Percentiles rank a stretch among this genome's conserved stretches.
Evolutionary conservation across 2,797 vertebrate species (phyloP).

Genomic region (Rhyacichthys aspro): DNA sequence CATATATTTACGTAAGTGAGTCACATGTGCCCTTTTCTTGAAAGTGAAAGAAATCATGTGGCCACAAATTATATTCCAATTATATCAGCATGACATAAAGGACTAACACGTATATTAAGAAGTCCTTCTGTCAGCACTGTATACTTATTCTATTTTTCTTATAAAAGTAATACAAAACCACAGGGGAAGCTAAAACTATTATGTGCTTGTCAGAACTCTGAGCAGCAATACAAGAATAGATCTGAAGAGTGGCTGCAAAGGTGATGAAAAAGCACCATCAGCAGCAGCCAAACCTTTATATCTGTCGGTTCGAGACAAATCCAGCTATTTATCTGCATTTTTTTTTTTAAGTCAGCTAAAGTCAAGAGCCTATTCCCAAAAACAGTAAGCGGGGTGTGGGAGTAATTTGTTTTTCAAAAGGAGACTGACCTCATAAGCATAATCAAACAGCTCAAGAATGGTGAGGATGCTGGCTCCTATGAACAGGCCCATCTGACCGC

Average conservation of each 20-base stretch:
- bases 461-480: conserved; percentile 98
- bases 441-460: conserved; percentile 97
- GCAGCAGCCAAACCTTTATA: conserved; percentile 21
- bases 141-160: conserved; percentile 20
- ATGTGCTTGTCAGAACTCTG: conserved; percentile 37
- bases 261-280: conserved; percentile 47
- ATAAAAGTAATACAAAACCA: conserved; percentile 28
- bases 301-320: background rate
- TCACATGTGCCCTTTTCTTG: too few relatives aligned
- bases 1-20: too few relatives aligned
- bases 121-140: conserved; percentile 19
- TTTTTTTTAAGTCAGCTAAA: background rate
- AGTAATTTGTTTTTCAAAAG: conserved; percentile 11
- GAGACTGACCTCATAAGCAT: conserved; percentile 90
- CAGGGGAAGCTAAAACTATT: conserved; percentile 25
- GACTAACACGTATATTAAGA: conserved; percentile 9
- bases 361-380: too few relatives aligned
- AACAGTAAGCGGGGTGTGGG: background rate
- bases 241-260: conserved; percentile 26
- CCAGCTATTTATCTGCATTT: conserved; percentile 6
- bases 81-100: conserved; percentile 25
- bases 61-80: conserved; percentile 30
- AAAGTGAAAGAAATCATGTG: too few relatives aligned
- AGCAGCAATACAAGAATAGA: conserved; percentile 12
- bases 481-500: conserved; percentile 97